Base-by-base conservation (phyloP, 1,140 invertebrate species). In the Ceratoteleas bidentatus region DNA sequence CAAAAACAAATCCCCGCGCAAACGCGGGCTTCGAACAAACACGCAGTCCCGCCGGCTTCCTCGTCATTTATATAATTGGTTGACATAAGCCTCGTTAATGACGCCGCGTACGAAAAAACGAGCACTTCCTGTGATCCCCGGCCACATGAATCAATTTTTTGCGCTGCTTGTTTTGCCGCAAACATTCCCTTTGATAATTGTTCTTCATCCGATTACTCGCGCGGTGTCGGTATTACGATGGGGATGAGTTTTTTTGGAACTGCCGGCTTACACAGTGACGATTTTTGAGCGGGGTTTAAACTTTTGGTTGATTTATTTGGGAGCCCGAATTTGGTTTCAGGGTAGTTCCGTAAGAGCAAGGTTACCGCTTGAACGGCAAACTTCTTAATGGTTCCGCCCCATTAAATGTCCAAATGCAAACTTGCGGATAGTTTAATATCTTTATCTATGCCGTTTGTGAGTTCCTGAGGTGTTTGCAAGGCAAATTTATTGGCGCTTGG, bases 41-140 rank as follows among this genome's bases (percentile, higher is more conserved):
- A 76, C 38, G 60, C 40, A 15, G 62, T 47, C 40, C 64, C 49
- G 13, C 8, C 52, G 38, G 33, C 5, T 47, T 58, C 62, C 53
- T 14, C 45, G 54, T 49, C 62, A 76, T 77, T 69, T 62, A 61
- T 69, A 45, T 56, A 69, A 77, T 77, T 68, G 64, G 56, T 77
- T 69, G 56, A 68, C 73, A 76, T 76, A 68, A 76, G 64, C 56
- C 54, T 76, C 73, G 38, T 68, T 68, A 76, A 76, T 75, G 61
- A 75, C 62, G 60, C 7, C 33, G n/a, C 13, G 34, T 24, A 24
- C 60, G 33, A 64, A 62, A 72, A 72, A 72, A 61, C 24, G 45
- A 45, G 8, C 38, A 33, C 24, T 53, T 43, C 61, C 61, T 65
- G 60, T 62, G 49, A 65, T 53, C 34, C 15, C 45, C 47, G 16